These are phyloP conservation scores for Rana temporaria DNA, from an alignment of 2,113 vertebrate species.

Conservation along the genomic window DNA sequence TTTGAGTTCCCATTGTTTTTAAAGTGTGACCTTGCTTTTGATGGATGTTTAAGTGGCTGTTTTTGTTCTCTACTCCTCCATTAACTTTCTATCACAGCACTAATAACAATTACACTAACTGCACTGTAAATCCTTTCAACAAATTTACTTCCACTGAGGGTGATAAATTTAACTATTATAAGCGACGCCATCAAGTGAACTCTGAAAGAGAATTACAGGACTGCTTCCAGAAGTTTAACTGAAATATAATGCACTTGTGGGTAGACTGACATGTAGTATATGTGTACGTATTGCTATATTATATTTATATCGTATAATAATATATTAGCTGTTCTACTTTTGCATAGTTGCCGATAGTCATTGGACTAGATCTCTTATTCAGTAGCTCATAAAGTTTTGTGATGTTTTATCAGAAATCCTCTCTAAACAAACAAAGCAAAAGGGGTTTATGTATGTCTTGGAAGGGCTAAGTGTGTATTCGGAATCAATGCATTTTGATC, in stretches of 20 bases:
- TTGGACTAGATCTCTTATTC: too few species aligned
- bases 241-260: not conserved
- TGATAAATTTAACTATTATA: conserved; percentile 39
- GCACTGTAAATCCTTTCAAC: conserved; percentile 36
- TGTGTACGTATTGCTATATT: not conserved
- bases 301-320: not conserved
- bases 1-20: not conserved
- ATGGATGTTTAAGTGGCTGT: conserved; percentile 22
- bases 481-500: too few species aligned
- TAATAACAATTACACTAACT: conserved; percentile 49
- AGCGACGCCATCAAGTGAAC: conserved; percentile 17
- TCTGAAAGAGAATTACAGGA: not conserved
- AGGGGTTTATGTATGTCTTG: too few species aligned
- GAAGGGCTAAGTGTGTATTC: too few species aligned
- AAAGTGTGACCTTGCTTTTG: conserved; percentile 34
- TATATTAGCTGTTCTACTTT: too few species aligned
- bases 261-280: not conserved
- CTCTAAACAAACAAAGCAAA: too few species aligned
- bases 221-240: not conserved
- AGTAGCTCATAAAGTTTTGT: too few species aligned
- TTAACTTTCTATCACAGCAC: conserved; percentile 21
- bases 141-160: conserved; percentile 23
- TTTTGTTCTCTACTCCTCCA: conserved; percentile 17
- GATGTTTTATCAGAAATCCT: too few species aligned
- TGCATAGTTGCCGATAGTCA: not conserved